Evolutionary conservation across 2,797 vertebrate species (phyloP), one percentile per base, ranked within the genome.

Genomic region (Chaetodon trifasciatus): DNA sequence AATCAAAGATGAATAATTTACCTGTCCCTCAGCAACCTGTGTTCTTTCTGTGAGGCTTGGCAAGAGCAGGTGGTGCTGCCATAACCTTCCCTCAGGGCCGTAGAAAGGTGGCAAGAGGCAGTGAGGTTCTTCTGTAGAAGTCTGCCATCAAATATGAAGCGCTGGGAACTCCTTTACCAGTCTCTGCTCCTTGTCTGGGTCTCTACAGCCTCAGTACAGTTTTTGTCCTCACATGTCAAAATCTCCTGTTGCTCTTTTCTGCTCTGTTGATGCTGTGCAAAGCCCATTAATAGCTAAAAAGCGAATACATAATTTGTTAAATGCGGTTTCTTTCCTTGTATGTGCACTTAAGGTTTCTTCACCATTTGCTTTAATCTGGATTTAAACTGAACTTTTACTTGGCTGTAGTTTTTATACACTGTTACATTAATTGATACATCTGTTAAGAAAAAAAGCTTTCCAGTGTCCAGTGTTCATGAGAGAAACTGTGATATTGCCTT

Each of bases 1-100:
- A 90, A 91, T 93, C 90, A 87, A 67, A 85, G 73, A 85, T 91
- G 84, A 93, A 94, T 94, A 92, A 94, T 94, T 92, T 84, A 92
- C 82, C 86, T 85, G 89, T 93, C 89, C 83, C 83, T 71, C 70
- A 76, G 83, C 82, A 47, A 79, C 81, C 60, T 21, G 57, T 89
- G 91, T 92, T 89, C 80, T 92, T 92, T 88, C 82, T 88, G 72
- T 85, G 81, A 81, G 80, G 65, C 79, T 72, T 89, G 86, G 82
- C 86, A 74, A 79, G 73, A 88, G 79, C 83, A 86, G 76, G 68
- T 49, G 1, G 69, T 32, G 75, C 81, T 82, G 84, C 82, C 80
- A 69, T 81, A 82, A 85, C 87, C 82, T 85, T 76, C 87, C 84
- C 79, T 70, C 17, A 72, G 86, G 86, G 75, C 79, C 69, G 21